Conservation (phyloP, 1,140 invertebrate species). For the Pogonomyrmex californicus region DNA sequence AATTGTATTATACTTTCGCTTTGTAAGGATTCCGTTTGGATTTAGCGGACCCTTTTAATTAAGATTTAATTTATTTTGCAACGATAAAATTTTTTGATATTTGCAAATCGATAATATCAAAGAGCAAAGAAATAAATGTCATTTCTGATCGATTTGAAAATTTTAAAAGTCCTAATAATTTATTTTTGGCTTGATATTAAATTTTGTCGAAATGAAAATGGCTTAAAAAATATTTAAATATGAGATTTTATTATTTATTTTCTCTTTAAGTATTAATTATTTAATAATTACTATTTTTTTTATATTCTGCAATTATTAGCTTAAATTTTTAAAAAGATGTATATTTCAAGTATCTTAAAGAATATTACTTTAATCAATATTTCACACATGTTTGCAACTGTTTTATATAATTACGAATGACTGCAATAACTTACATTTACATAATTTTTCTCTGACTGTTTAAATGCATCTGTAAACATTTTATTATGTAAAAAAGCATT, state of each 20-base stretch:
- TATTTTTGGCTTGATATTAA: background rate
- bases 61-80: constrained; percentile 21
- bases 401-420: background rate
- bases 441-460: background rate
- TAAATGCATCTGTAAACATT: background rate
- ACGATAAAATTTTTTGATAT: background rate
- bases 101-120: too few relatives aligned
- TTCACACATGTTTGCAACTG: background rate
- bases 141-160: too few relatives aligned
- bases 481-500: background rate
- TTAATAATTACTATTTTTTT: constrained; percentile 12
- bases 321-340: background rate
- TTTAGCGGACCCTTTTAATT: background rate
- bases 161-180: too few relatives aligned
- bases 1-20: constrained; percentile 7
- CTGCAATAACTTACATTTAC: background rate
- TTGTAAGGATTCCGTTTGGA: background rate
- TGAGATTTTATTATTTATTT: background rate
- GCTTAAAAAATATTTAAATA: constrained; percentile 6
- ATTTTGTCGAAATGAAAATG: background rate
- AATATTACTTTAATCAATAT: background rate
- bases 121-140: too few relatives aligned
- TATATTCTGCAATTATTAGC: background rate
- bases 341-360: background rate
- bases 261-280: background rate